Conservation (phyloP, 2,888 invertebrate species). For the Ophion obscuratus region DNA sequence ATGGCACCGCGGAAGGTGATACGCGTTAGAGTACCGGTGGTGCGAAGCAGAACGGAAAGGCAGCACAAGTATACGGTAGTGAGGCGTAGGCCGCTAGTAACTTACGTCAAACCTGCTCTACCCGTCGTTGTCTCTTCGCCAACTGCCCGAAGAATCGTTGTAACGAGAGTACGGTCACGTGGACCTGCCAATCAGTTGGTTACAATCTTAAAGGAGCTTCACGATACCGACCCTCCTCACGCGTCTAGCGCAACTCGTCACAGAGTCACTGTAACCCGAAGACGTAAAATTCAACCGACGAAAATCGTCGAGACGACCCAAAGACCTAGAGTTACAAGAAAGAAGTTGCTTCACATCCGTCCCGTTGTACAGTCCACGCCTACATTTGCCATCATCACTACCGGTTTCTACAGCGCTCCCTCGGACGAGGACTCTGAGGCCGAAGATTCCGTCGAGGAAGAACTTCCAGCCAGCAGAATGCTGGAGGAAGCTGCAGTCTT, state of each 20-base stretch:
- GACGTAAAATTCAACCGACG: constrained; percentile 78
- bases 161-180: constrained; percentile 77
- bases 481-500: constrained; percentile 55
- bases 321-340: constrained; percentile 77
- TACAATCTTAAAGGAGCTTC: constrained; percentile 46
- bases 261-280: constrained; percentile 81
- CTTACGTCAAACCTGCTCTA: constrained; percentile 70
- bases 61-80: constrained; percentile 81
- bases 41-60: constrained; percentile 73
- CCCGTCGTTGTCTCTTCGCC: constrained; percentile 50
- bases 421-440: constrained; percentile 71
- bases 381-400: constrained; percentile 81
- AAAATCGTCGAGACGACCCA: constrained; percentile 61
- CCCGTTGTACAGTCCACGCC: constrained; percentile 77
- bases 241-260: constrained; percentile 70
- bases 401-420: constrained; percentile 80
- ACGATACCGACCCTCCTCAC: constrained; percentile 32
- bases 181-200: constrained; percentile 66
- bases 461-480: constrained; percentile 40
- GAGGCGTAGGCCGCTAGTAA: constrained; percentile 77
- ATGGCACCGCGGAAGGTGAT: constrained; percentile 79
- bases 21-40: constrained; percentile 82
- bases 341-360: constrained; percentile 79
- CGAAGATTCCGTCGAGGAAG: constrained; percentile 53
- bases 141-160: constrained; percentile 77